Conservation (phyloP, 2,888 invertebrate genomes). For the Aspidiotus destructor region DNA sequence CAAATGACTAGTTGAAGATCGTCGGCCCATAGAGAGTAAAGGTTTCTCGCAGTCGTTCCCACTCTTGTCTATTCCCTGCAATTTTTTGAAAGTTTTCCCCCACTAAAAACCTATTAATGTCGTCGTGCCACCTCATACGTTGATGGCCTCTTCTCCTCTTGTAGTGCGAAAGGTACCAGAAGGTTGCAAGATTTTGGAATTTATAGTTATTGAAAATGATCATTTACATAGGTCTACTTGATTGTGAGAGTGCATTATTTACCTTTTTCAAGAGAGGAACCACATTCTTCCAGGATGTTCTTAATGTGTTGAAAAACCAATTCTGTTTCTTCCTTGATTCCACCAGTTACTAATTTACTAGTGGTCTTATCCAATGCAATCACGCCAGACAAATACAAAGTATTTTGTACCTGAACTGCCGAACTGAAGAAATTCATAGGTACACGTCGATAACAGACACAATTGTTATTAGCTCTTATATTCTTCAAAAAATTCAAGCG, state of each 20-base stretch:
- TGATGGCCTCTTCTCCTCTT: no score
- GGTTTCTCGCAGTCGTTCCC: no score
- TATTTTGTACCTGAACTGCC: conserved; percentile 24
- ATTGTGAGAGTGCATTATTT: conserved; percentile 1
- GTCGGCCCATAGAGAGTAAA: no score
- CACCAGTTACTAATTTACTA: conserved; percentile 20
- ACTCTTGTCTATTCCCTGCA: no score
- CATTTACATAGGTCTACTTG: background rate
- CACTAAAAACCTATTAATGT: no score
- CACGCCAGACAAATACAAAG: conserved; percentile 27
- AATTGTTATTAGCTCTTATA: background rate
- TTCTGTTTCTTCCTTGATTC: conserved; percentile 20
- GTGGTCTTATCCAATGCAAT: conserved; percentile 25
- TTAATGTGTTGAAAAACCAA: conserved; percentile 20
- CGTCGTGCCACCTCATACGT: no score
- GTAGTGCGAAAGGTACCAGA: no score
- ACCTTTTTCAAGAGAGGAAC: conserved; percentile 25
- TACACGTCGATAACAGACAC: background rate
- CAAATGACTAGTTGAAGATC: no score
- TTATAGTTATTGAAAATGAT: no score
- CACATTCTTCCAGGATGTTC: conserved; percentile 15
- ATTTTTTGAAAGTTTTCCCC: no score
- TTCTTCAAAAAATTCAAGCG: background rate
- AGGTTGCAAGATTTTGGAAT: no score
- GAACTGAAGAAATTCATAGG: conserved; percentile 7